Conservation (phyloP, 1,140 invertebrate genomes). For the Drosophila sechellia region DNA sequence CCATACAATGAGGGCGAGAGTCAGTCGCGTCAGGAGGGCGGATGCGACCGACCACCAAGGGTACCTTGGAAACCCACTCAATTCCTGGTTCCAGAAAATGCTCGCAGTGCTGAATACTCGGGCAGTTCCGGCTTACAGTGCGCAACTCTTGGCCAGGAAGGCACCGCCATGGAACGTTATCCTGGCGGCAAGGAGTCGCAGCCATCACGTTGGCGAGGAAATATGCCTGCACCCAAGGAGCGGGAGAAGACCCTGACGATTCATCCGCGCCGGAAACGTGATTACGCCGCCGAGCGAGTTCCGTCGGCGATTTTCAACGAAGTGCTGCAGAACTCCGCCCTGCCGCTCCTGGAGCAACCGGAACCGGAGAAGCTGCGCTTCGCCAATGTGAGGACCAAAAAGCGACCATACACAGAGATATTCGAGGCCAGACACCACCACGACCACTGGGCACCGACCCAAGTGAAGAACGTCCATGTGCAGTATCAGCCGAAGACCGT, state of each 20-base stretch:
- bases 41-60: slow-evolving; percentile 3
- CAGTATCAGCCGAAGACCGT: slow-evolving; percentile 75
- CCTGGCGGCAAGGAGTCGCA: not conserved
- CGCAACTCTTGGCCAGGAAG: not conserved
- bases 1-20: not conserved
- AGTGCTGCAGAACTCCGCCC: slow-evolving; percentile 27
- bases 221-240: slow-evolving; percentile 73
- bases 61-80: not conserved
- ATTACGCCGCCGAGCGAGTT: slow-evolving; percentile 61
- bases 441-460: slow-evolving; percentile 73
- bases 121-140: not conserved
- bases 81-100: too few relatives aligned
- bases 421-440: slow-evolving; percentile 79
- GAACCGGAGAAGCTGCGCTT: slow-evolving; percentile 49
- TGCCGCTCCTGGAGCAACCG: slow-evolving; percentile 66
- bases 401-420: slow-evolving; percentile 52
- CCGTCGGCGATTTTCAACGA: slow-evolving; percentile 66
- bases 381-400: slow-evolving; percentile 58
- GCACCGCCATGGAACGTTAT: not conserved
- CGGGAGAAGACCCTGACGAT: slow-evolving; percentile 68
- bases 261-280: slow-evolving; percentile 58
- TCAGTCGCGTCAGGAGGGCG: slow-evolving; percentile 24
- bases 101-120: not conserved
- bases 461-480: slow-evolving; percentile 72
- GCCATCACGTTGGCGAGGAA: slow-evolving; percentile 44